Conservation (phyloP, 2,797 vertebrate species). For the Diglossa cyanea region DNA sequence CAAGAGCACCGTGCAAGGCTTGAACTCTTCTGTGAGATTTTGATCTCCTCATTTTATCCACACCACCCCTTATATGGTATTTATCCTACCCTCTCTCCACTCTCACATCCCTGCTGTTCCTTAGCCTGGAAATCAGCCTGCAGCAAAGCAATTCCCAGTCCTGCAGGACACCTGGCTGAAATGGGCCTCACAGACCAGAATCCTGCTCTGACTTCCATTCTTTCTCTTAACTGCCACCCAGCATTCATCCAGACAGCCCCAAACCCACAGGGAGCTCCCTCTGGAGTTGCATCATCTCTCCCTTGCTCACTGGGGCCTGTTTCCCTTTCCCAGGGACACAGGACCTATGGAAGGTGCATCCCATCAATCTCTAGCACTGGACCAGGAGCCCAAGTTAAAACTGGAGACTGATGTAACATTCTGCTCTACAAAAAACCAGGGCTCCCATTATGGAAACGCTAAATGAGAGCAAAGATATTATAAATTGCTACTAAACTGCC, state of each 20-base stretch:
- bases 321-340: neutral
- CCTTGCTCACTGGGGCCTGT: rapidly evolving
- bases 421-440: neutral
- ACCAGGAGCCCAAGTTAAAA: neutral
- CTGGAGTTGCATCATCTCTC: neutral
- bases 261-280: neutral
- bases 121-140: neutral
- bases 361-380: neutral
- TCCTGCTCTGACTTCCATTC: neutral
- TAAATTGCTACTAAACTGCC: neutral
- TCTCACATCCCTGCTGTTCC: neutral
- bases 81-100: neutral
- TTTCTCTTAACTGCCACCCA: neutral
- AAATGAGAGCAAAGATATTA: neutral
- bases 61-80: neutral
- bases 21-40: neutral
- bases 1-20: neutral
- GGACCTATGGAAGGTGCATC: neutral
- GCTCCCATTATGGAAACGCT: neutral
- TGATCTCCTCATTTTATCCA: neutral
- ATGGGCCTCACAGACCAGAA: neutral
- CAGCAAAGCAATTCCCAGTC: neutral
- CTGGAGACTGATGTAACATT: neutral
- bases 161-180: neutral
- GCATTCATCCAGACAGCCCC: neutral